A percentile compares a stretch with the other conserved stretches of the same genome.
These are phyloP conservation scores for Drosophila eohydei DNA, from an alignment of 2,888 invertebrate species.

Conservation along the genomic window DNA sequence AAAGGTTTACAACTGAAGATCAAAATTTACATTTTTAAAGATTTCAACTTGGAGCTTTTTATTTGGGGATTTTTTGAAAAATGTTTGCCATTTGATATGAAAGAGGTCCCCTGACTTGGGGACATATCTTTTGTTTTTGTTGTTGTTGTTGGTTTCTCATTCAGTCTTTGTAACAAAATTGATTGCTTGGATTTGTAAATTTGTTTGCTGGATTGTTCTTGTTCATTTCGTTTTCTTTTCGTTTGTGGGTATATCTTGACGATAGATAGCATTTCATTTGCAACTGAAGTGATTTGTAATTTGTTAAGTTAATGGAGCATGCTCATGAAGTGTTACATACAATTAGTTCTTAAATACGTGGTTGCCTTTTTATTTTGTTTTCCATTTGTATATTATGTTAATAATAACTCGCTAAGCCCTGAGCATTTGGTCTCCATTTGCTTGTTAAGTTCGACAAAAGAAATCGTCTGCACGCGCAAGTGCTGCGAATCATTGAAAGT, in stretches of 20 bases:
- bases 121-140: constrained; percentile 33
- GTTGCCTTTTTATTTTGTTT: constrained; percentile 33
- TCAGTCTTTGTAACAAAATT: constrained; percentile 77
- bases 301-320: constrained; percentile 69
- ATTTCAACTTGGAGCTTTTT: constrained; percentile 33
- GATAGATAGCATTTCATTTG: constrained; percentile 45
- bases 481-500: constrained; percentile 47
- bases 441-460: constrained; percentile 77
- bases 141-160: constrained; percentile 36
- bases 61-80: constrained; percentile 63
- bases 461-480: constrained; percentile 53
- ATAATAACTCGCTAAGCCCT: constrained; percentile 78
- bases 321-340: constrained; percentile 75
- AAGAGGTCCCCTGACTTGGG: constrained; percentile 38
- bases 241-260: constrained; percentile 33
- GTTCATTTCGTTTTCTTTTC: constrained; percentile 25
- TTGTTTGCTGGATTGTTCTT: constrained; percentile 77
- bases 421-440: constrained; percentile 82
- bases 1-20: constrained; percentile 27
- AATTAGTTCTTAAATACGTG: constrained; percentile 68
- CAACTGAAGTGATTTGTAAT: constrained; percentile 52
- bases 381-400: constrained; percentile 50
- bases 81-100: constrained; percentile 56
- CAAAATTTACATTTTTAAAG: constrained; percentile 32
- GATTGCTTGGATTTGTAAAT: constrained; percentile 77